These are phyloP conservation scores for Strigamia crassipes DNA, from an alignment of 2,888 invertebrate genomes.

Conservation along the genomic window DNA sequence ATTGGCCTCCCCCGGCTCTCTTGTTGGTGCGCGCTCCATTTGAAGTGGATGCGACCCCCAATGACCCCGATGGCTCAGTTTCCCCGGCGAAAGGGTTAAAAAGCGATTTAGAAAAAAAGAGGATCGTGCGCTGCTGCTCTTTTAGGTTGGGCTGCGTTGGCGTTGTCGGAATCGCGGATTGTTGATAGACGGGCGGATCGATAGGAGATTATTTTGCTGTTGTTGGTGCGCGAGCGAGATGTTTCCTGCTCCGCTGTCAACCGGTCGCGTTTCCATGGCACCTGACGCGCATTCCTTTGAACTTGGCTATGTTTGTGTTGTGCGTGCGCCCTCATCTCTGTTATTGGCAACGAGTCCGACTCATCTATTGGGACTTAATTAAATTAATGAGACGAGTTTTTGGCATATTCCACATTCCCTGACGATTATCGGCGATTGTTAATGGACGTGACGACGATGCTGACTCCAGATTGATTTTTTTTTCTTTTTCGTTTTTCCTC, in stretches of 20 bases:
- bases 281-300: not conserved
- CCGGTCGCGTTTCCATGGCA: conserved; percentile 4
- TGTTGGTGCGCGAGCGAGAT: conserved; percentile 14
- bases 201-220: conserved; percentile 15
- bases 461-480: conserved; percentile 7
- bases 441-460: not conserved
- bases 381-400: not conserved
- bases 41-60: not conserved
- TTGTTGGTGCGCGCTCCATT: not conserved
- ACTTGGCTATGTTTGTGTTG: not conserved
- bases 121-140: not conserved
- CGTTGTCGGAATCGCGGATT: not conserved
- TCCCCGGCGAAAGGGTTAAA: not conserved
- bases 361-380: not conserved
- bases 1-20: not conserved
- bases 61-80: not conserved
- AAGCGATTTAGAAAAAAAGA: not conserved
- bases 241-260: conserved; percentile 3
- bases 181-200: conserved; percentile 11
- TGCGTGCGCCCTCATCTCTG: not conserved
- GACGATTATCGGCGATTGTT: not conserved
- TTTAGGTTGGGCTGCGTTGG: not conserved
- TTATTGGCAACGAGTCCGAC: not conserved
- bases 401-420: not conserved
- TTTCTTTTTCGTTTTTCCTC: not conserved